Evolutionary conservation across 2,797 vertebrate species (phyloP), one percentile per base, ranked within the genome.

Genomic region (Catamblyrhynchus diadema): DNA sequence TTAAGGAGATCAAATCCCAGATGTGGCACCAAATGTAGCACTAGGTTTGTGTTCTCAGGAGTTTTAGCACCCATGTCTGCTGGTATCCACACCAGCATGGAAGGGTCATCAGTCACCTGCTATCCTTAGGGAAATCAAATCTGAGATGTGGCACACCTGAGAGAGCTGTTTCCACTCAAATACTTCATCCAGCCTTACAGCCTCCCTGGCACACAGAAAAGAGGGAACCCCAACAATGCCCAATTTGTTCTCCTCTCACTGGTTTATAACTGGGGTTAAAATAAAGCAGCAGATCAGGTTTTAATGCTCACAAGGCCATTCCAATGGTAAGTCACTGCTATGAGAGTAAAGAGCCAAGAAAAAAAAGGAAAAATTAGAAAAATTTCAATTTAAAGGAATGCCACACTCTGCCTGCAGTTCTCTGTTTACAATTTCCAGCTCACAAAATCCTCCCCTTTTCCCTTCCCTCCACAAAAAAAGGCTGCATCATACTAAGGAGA

Each of bases 31-130:
- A 6, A 54, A 39, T 22, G n/a, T 14, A 8, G 11, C 2, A 2
- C 28, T 12, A 0, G 0, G 8, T 66, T 54, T 42, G n/a, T 0
- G 3, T 21, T 17, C 19, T 17, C 25, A 71, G 78, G 57, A 65
- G 14, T 24, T 39, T 35, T 3, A 20, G 30, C 30, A 19, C 1
- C 0, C 14, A 33, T 39, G 20, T 9, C 12, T 53, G 60, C 64
- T 90, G 25, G n/a, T 22, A 28, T 10, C 66, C 62, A 7, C 19
- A 15, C 9, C 53, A 30, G 10, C 20, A 12, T 18, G n/a, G 21
- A n/a, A 11, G 37, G 37, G 37, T 0, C 24, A 33, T 33, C 70
- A 57, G 5, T 13, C 57, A 54, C 15, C 25, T 81, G 86, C 32
- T 39, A 54, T 12, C n/a, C 66, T 71, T 1, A 54, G 41, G 45